Percentiles rank a stretch among this genome's conserved stretches.
Conservation (phyloP, 2,113 vertebrate species). For the Triplophysa dalaica region DNA sequence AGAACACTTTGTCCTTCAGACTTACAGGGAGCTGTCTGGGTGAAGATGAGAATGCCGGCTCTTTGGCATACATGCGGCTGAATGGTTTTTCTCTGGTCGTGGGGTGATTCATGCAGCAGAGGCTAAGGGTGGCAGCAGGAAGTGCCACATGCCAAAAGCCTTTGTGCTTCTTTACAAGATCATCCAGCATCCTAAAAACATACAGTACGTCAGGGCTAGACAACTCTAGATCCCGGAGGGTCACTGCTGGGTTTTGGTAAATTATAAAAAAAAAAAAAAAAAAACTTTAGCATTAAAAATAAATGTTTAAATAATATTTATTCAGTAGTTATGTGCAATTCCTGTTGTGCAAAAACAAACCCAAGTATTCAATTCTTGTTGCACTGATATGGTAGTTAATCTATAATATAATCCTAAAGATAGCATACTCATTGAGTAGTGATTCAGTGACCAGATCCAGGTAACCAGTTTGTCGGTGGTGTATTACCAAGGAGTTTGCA, state of each 20-base stretch:
- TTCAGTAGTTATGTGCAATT: too few relatives aligned
- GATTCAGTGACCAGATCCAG: conserved; percentile 44
- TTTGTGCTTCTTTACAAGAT: conserved; percentile 40
- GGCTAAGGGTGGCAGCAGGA: conserved; percentile 23
- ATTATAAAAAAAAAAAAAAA: too few relatives aligned
- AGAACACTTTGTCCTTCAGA: neutral
- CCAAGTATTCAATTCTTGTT: neutral
- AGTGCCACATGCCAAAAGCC: conserved; percentile 33
- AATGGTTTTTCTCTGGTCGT: conserved; percentile 33
- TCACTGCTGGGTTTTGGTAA: too few relatives aligned
- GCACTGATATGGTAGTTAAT: too few relatives aligned
- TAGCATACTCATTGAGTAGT: conserved; percentile 30
- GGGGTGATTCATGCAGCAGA: conserved; percentile 43
- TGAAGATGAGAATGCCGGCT: neutral
- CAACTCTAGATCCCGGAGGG: too few relatives aligned
- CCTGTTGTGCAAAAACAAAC: neutral
- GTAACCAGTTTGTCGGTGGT: conserved; percentile 48
- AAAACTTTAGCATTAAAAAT: too few relatives aligned
- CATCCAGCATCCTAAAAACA: conserved; percentile 32
- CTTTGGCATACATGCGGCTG: conserved; percentile 27
- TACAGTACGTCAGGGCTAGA: neutral
- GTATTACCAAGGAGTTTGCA: conserved; percentile 18
- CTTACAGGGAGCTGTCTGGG: conserved; percentile 42
- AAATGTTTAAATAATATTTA: too few relatives aligned
- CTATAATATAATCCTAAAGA: neutral